These are phyloP conservation scores for Ochotona princeps DNA, from an alignment of 2,113 vertebrate genomes.

Conservation along the genomic window DNA sequence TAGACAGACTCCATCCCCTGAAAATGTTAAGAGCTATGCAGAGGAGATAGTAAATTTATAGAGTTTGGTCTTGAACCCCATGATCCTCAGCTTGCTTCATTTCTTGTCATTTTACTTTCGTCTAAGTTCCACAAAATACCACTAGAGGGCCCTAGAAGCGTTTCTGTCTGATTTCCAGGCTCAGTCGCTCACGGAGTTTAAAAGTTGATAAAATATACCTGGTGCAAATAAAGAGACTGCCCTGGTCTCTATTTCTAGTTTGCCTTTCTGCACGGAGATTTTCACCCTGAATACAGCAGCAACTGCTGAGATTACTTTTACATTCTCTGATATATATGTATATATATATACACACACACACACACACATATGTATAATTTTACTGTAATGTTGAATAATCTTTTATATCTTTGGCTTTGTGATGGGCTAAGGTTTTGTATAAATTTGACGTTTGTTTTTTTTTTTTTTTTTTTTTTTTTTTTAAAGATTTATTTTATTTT, in stretches of 20 bases:
- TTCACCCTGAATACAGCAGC: constrained; percentile 11
- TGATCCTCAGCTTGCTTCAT: background rate
- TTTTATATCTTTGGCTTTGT: constrained; percentile 47
- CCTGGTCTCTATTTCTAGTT: constrained; percentile 15
- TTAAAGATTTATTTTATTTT: too few species aligned
- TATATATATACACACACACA: too few species aligned
- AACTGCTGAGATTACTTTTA: constrained; percentile 56
- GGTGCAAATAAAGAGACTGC: background rate
- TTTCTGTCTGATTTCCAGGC: constrained; percentile 58
- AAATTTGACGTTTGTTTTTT: constrained; percentile 41
- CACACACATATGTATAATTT: background rate
- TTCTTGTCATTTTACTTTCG: background rate
- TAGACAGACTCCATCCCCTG: background rate
- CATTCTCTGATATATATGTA: background rate
- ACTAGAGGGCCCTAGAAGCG: constrained; percentile 46
- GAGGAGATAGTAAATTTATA: background rate
- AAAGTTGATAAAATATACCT: constrained; percentile 16
- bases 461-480: too few species aligned
- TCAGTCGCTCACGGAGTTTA: background rate
- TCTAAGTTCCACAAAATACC: constrained; percentile 22
- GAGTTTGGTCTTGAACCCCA: background rate
- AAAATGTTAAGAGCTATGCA: background rate
- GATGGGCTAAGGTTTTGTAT: constrained; percentile 40
- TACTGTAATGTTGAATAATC: constrained; percentile 53
- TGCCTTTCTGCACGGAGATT: constrained; percentile 51